These are phyloP conservation scores for Podiceps cristatus DNA, from an alignment of 2,113 vertebrate genomes.

Conservation along the genomic window DNA sequence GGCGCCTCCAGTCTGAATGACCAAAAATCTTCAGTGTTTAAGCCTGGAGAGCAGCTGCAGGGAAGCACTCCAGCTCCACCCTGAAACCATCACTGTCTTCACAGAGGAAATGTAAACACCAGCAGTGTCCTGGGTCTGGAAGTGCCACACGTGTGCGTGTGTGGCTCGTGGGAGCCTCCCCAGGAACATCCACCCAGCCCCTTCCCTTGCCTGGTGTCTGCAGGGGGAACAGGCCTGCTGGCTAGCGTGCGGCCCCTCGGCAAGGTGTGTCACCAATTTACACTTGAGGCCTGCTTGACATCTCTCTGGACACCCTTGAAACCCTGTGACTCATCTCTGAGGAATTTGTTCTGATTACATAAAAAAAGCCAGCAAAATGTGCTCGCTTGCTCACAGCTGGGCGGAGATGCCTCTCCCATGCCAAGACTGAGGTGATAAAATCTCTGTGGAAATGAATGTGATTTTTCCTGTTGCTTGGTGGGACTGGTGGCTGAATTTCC, in stretches of 20 bases:
- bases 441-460: slow-evolving; percentile 51
- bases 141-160: not conserved
- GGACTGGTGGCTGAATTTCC: not conserved
- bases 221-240: not conserved
- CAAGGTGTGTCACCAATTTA: slow-evolving; percentile 66
- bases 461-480: slow-evolving; percentile 33
- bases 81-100: slow-evolving; percentile 41
- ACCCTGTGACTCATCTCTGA: slow-evolving; percentile 62
- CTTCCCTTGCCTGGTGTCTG: not conserved
- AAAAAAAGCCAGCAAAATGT: slow-evolving; percentile 62
- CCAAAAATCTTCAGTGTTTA: not conserved
- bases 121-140: not conserved
- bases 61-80: slow-evolving; percentile 40
- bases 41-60: slow-evolving; percentile 48
- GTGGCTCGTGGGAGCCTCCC: not conserved
- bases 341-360: slow-evolving; percentile 74
- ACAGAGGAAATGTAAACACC: slow-evolving; percentile 49
- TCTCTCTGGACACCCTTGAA: slow-evolving; percentile 62
- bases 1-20: not conserved
- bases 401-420: slow-evolving; percentile 68
- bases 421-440: slow-evolving; percentile 68
- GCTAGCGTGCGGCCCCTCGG: not conserved
- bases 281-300: slow-evolving; percentile 48
- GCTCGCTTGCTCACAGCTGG: slow-evolving; percentile 62
- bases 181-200: not conserved